A percentile compares a stretch with the other conserved stretches of the same genome.
Evolutionary conservation across 2,888 invertebrate genomes (phyloP).

Genomic region (Rosalia funebris): DNA sequence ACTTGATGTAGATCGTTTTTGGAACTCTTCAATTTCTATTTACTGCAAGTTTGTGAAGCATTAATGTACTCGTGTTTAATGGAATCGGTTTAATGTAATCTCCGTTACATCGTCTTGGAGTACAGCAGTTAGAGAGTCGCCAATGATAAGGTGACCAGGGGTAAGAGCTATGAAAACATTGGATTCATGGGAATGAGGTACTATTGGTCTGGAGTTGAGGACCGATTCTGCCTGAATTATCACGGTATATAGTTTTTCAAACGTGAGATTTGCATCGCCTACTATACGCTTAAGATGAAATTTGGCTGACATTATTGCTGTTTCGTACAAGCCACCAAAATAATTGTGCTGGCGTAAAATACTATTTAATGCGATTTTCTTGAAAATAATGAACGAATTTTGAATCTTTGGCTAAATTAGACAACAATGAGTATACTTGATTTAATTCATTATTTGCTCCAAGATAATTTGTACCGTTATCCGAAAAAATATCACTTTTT

Average conservation of each 20-base stretch:
- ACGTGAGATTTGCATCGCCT: neutral
- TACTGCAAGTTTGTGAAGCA: neutral
- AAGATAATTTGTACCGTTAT: neutral
- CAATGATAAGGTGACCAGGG: neutral
- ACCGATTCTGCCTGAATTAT: neutral
- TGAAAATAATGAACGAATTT: constrained; percentile 3
- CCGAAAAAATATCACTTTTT: neutral
- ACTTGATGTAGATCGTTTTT: neutral
- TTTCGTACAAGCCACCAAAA: neutral
- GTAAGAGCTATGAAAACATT: constrained; percentile 2
- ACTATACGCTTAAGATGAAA: neutral
- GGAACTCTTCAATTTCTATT: neutral
- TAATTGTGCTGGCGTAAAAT: neutral
- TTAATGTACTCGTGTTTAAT: neutral
- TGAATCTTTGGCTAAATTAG: neutral
- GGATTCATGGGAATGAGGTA: neutral
- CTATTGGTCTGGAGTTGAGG: neutral
- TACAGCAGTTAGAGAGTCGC: constrained; percentile 1
- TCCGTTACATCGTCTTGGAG: neutral
- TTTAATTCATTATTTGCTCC: constrained; percentile 7
- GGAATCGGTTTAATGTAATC: neutral
- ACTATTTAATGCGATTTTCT: neutral
- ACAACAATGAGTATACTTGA: constrained; percentile 1
- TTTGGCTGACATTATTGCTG: neutral
- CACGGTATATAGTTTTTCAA: neutral